A percentile compares a stretch with the other conserved stretches of the same genome.
Evolutionary conservation across 2,113 vertebrate genomes (phyloP).

Genomic region (Sardina pilchardus): DNA sequence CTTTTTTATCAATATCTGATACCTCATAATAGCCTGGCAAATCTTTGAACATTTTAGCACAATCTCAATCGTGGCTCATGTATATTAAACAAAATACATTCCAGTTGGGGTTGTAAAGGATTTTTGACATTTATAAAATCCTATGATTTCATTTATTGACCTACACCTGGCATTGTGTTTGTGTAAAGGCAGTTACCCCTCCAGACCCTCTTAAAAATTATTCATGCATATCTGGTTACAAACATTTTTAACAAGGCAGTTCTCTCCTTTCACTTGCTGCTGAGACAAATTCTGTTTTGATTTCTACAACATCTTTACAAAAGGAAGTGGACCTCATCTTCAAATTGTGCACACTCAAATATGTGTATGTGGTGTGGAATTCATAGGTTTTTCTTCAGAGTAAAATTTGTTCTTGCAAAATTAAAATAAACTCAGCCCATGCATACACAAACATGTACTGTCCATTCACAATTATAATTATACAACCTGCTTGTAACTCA

Average conservation of each 20-base stretch:
- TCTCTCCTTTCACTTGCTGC: not conserved
- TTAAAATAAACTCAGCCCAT: constrained; percentile 15
- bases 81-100: constrained; percentile 9
- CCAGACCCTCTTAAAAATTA: not conserved
- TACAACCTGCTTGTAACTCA: constrained; percentile 20
- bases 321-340: constrained; percentile 12
- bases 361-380: constrained; percentile 11
- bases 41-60: constrained; percentile 20
- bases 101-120: constrained; percentile 14
- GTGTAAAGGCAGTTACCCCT: not conserved
- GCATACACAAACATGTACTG: constrained; percentile 33
- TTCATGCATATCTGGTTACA: not conserved
- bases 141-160: not conserved
- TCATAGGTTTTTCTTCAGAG: constrained; percentile 17
- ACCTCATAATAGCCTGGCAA: constrained; percentile 14
- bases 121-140: constrained; percentile 19
- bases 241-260: constrained; percentile 14
- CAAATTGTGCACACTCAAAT: constrained; percentile 17
- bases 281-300: constrained; percentile 4
- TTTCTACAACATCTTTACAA: not conserved
- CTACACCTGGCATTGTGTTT: constrained; percentile 7
- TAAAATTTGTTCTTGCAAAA: constrained; percentile 10
- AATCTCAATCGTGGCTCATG: constrained; percentile 10
- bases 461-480: constrained; percentile 21
- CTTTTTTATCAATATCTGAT: constrained; percentile 17